Conservation (phyloP, 2,113 vertebrate genomes). For the Struthio camelus region DNA sequence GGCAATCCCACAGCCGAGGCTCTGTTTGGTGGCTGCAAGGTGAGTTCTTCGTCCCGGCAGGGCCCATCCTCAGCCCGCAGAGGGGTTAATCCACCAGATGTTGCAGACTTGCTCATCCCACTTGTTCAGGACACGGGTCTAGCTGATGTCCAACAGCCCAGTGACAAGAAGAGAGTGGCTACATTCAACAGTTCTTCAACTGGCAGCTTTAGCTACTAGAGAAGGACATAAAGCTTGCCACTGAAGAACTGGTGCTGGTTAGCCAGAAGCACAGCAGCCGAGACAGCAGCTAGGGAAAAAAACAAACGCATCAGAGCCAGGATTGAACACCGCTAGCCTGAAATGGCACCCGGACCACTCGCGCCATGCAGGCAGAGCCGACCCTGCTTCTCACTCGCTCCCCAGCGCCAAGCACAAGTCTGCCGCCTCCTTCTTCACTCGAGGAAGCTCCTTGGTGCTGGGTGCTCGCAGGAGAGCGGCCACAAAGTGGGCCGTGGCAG, state of each 20-base stretch:
- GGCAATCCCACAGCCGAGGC: background rate
- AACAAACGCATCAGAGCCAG: slow-evolving; percentile 11
- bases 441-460: too few species aligned
- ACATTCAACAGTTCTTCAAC: slow-evolving; percentile 99
- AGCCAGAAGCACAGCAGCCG: slow-evolving; percentile 80
- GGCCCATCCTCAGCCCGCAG: slow-evolving; percentile 5
- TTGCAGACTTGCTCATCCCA: background rate
- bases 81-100: background rate
- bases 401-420: background rate
- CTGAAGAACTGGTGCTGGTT: slow-evolving; percentile 99
- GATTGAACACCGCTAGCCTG: accelerated
- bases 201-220: slow-evolving; percentile 99
- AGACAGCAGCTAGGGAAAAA: slow-evolving; percentile 24
- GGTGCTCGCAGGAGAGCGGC: background rate
- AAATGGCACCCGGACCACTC: background rate
- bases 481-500: too few species aligned
- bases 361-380: too few species aligned
- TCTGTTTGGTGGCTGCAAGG: background rate
- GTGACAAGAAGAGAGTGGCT: slow-evolving; percentile 81
- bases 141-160: background rate
- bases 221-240: slow-evolving; percentile 99
- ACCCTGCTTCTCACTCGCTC: background rate
- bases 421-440: accelerated
- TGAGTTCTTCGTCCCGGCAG: accelerated
- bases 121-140: accelerated